A percentile compares a stretch with the other conserved stretches of the same genome.
Evolutionary conservation across 2,888 invertebrate genomes (phyloP).

Genomic region (Hyposoter didymator): DNA sequence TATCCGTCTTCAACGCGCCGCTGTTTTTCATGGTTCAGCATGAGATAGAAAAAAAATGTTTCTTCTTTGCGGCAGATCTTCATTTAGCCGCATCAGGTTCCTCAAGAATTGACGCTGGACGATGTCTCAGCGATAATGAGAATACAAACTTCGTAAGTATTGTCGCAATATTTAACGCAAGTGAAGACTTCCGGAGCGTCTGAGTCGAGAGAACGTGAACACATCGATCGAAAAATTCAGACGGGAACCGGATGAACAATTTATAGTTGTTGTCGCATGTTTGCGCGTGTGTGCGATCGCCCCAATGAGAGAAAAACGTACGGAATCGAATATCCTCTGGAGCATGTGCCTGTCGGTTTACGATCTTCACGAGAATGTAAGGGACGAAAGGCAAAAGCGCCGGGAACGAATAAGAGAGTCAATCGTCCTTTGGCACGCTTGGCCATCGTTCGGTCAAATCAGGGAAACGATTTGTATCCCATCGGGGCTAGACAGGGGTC

Average conservation of each 20-base stretch:
- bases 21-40: neutral
- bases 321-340: conserved; percentile 39
- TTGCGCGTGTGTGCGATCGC: neutral
- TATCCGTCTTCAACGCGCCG: conserved; percentile 21
- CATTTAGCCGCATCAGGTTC: conserved; percentile 61
- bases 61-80: conserved; percentile 19
- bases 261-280: neutral
- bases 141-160: conserved; percentile 2
- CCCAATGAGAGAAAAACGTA: conserved; percentile 5
- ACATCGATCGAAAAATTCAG: conserved; percentile 16
- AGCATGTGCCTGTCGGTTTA: conserved; percentile 41
- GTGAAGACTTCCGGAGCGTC: neutral
- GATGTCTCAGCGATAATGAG: conserved; percentile 27
- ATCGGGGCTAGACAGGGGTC: conserved; percentile 54
- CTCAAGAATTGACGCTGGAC: conserved; percentile 73
- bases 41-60: neutral
- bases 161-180: neutral
- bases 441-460: conserved; percentile 67
- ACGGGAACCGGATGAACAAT: conserved; percentile 25
- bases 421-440: conserved; percentile 49
- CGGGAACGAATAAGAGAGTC: conserved; percentile 4
- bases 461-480: conserved; percentile 70
- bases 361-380: conserved; percentile 52
- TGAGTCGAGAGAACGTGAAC: neutral
- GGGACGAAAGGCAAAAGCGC: conserved; percentile 37